phyloP scores from a whole-genome alignment of 2,888 invertebrate genomes.

The Phortica okadai region DNA sequence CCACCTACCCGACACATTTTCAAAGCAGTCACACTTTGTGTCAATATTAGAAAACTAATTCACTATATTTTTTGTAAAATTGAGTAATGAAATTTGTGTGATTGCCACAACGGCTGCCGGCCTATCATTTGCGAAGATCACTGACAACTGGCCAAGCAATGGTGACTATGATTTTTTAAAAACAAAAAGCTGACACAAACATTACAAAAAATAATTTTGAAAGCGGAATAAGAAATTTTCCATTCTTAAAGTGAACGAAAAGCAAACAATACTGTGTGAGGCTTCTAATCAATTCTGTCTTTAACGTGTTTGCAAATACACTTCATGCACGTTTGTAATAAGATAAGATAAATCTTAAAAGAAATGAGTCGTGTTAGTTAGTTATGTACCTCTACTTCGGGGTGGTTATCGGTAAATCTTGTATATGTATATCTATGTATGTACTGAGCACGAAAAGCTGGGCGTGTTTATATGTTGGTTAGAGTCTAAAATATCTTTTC shows the following conservation, averaged over 20 bases:
- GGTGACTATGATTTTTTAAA: not conserved
- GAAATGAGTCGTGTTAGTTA: not conserved
- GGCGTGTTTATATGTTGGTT: not conserved
- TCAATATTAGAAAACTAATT: not conserved
- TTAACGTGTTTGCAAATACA: not conserved
- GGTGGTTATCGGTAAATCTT: not conserved
- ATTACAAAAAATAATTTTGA: not conserved
- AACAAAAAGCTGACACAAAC: not conserved
- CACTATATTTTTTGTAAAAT: not conserved
- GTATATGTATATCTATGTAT: not conserved
- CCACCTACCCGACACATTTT: slow-evolving; percentile 6
- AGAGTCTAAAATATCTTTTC: slow-evolving; percentile 21
- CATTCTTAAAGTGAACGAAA: not conserved
- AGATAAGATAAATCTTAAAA: slow-evolving; percentile 22
- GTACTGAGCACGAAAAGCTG: not conserved
- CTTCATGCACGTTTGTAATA: slow-evolving; percentile 15
- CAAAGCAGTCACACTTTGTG: not conserved
- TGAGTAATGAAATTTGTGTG: not conserved
- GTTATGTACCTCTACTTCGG: not conserved
- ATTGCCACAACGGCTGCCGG: not conserved
- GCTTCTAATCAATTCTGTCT: not conserved
- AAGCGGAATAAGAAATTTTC: not conserved
- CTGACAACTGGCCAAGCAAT: slow-evolving; percentile 3
- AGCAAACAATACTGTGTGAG: not conserved
- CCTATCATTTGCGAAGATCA: not conserved